Conservation (phyloP, 2,113 vertebrate genomes). For the Gadus chalcogrammus region DNA sequence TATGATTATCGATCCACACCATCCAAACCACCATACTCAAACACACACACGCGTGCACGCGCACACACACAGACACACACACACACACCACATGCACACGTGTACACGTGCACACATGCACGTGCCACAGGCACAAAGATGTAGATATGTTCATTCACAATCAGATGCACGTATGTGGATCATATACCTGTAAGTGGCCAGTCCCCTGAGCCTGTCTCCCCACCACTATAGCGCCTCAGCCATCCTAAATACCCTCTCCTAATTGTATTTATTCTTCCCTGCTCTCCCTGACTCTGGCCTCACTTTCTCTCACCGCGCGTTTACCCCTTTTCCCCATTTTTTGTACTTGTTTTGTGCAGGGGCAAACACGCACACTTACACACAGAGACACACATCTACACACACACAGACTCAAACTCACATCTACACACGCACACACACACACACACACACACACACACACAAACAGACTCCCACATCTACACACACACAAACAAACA, state of each 20-base stretch:
- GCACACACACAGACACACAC: not conserved
- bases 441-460: not conserved
- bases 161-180: constrained; percentile 11
- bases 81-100: constrained; percentile 2
- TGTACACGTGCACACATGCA: constrained; percentile 1
- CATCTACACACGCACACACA: not conserved
- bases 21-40: constrained; percentile 1
- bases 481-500: constrained; percentile 10
- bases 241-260: constrained; percentile 55
- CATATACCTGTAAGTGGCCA: constrained; percentile 52
- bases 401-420: not conserved
- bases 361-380: constrained; percentile 7
- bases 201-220: constrained; percentile 40
- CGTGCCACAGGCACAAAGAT: constrained; percentile 3
- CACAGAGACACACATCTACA: not conserved
- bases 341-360: not conserved
- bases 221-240: constrained; percentile 49
- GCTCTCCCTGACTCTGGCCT: constrained; percentile 7
- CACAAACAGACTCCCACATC: constrained; percentile 13
- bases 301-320: constrained; percentile 7
- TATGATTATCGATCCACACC: not conserved
- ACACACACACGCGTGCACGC: constrained; percentile 11
- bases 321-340: not conserved
- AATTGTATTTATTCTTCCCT: not conserved
- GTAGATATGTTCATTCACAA: constrained; percentile 7